Evolutionary conservation across 2,113 vertebrate genomes (phyloP).

Genomic region (Steatornis caripensis): DNA sequence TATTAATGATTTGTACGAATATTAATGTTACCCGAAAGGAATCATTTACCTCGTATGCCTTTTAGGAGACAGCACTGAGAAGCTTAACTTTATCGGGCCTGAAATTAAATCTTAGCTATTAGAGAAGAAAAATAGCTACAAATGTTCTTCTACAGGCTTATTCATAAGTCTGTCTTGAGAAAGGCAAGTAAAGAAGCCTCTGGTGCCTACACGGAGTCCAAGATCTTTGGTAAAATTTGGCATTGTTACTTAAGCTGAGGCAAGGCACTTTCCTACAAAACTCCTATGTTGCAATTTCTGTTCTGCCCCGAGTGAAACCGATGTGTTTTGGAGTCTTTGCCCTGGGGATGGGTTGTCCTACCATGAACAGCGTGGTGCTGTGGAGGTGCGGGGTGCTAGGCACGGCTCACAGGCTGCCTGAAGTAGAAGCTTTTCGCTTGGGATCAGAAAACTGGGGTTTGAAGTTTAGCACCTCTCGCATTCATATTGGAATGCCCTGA

Average conservation of each 20-base stretch:
- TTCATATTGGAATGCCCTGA: background rate
- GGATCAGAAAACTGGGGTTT: background rate
- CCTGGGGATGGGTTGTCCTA: background rate
- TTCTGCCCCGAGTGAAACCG: background rate
- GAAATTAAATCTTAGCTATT: background rate
- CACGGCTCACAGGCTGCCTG: background rate
- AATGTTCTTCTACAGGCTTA: background rate
- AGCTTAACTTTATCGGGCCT: background rate
- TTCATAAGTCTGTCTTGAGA: background rate
- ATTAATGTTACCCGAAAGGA: background rate
- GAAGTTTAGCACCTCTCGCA: background rate
- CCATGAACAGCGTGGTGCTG: background rate
- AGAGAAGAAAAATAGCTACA: background rate
- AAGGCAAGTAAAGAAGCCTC: background rate
- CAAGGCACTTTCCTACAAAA: background rate
- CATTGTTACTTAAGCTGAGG: background rate
- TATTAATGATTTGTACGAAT: background rate
- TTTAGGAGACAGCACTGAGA: background rate
- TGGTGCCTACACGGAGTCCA: background rate
- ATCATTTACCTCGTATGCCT: background rate
- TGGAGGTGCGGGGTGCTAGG: background rate
- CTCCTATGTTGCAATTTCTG: rapidly evolving
- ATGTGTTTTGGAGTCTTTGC: background rate
- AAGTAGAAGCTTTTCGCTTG: background rate
- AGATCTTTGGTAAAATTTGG: background rate